Evolutionary conservation across 1,140 invertebrate species (phyloP), one percentile per base, ranked within the genome.

Genomic region (Eumaeus atala): DNA sequence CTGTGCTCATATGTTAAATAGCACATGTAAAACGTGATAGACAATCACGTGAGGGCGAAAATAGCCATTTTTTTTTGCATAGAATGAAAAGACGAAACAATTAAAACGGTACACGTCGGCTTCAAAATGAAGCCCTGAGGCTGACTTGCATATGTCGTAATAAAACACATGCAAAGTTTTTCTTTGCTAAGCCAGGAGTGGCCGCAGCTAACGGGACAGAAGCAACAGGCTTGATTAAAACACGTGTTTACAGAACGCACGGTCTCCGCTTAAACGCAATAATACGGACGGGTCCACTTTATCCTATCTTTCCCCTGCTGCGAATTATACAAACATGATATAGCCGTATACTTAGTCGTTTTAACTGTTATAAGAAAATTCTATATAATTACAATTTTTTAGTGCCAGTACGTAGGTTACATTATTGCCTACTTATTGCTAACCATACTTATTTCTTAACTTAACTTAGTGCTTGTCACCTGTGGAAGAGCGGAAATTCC

Each of bases 201-300:
- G 72, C 77, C 74, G 70, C 77, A 73, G 74, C 72, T n/a, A 76
- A 68, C 79, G 81, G 79, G 84, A 74, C 73, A 64, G 73, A 77
- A 86, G 81, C 84, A 87, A 87, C 84, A 84, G 84, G 83, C 79
- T 84, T 84, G 81, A 86, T 86, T 87, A 87, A 87, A 87, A 84
- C 78, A 87, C 70, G 81, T 87, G 81, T 86, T 84, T 84, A 84
- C 81, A 80, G 66, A 72, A 83, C 81, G 83, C 83, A 83, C 78
- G 70, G 64, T 68, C 70, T 60, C 60, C 60, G 74, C 70, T 74
- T 71, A 77, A 75, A 83, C 70, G 80, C 76, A 81, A 80, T 83
- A 80, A 79, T 70, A 72, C 66, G 50, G 58, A 57, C 38, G 28
- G 58, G 47, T 59, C 63, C 60, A 53, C 59, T 67, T 64, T 59